Evolutionary conservation across 2,888 invertebrate genomes (phyloP), one percentile per base, ranked within the genome.

Genomic region (Ephialtes manifestator): DNA sequence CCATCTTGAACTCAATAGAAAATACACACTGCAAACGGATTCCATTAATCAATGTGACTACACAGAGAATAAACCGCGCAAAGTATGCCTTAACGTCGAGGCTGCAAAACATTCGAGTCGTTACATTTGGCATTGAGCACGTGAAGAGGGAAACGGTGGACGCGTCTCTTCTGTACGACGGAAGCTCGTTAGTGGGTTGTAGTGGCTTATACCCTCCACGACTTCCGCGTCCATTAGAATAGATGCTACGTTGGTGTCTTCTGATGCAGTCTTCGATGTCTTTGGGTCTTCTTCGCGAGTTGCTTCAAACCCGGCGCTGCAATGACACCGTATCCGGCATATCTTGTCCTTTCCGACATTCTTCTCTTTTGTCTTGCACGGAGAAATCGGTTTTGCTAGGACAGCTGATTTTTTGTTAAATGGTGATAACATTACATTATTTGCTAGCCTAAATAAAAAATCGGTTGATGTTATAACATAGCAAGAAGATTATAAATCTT

Each of bases 211-310:
- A 67, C 75, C 55, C 76, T 20, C 20, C 48, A 84, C 87, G 88
- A 89, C 89, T 90, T 91, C 90, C 90, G 90, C 87, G 87, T 89
- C 87, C 89, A 90, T 90, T 90, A 89, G 89, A 91, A 90, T 90
- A 90, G 88, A 88, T 84, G 79, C 83, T 80, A 39, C 0, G 84
- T 39, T 81, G 31, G 48, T 24, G 48, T 51, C 31, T 43, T 15
- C 18, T 43, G 18, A 48, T 20, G 46, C 31, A 24, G 4, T n/a
- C 18, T n/a, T 13, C 48, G 18, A 48, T 35, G 7, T 39, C 51
- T 63, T 39, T 53, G 46, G 13, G n/a, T 20, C 48, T 51, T 63
- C 58, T 35, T 58, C 70, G 46, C 31, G 31, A 60, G 58, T 48
- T n/a, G 31, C 43, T 43, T 58, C 67, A 43, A 46, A 65, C 15